Conservation (phyloP, 2,113 vertebrate species). For the Psittacara wagleri region DNA sequence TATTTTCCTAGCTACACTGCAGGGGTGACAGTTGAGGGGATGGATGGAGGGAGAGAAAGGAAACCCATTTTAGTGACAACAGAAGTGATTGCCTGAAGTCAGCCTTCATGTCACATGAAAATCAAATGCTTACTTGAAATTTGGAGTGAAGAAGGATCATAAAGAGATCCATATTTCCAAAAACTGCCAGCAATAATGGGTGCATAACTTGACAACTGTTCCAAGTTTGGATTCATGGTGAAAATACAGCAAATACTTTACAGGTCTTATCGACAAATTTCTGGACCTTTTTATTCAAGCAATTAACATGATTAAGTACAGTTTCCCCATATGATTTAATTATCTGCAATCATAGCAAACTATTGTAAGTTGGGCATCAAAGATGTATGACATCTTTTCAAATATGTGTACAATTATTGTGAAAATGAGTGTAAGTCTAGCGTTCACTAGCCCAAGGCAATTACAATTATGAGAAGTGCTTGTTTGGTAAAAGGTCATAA, state of each 20-base stretch:
- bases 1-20: background rate
- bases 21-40: background rate
- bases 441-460: constrained; percentile 40
- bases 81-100: background rate
- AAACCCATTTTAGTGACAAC: background rate
- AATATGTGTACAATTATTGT: constrained; percentile 23
- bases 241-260: background rate
- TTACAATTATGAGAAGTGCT: constrained; percentile 44
- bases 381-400: constrained; percentile 47
- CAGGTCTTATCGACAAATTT: background rate
- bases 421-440: constrained; percentile 43
- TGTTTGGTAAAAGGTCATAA: constrained; percentile 67
- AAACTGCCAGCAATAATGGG: background rate
- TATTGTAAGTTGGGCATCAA: constrained; percentile 29
- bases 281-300: background rate
- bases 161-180: background rate
- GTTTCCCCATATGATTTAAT: constrained; percentile 55
- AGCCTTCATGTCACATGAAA: background rate
- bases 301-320: constrained; percentile 38
- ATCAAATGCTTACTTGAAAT: background rate
- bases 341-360: constrained; percentile 45
- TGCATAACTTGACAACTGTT: background rate
- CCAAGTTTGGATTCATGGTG: background rate
- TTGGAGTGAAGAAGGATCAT: background rate
- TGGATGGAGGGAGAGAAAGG: background rate